Evolutionary conservation across 2,797 vertebrate genomes (phyloP).

Genomic region (Alectoris magna): DNA sequence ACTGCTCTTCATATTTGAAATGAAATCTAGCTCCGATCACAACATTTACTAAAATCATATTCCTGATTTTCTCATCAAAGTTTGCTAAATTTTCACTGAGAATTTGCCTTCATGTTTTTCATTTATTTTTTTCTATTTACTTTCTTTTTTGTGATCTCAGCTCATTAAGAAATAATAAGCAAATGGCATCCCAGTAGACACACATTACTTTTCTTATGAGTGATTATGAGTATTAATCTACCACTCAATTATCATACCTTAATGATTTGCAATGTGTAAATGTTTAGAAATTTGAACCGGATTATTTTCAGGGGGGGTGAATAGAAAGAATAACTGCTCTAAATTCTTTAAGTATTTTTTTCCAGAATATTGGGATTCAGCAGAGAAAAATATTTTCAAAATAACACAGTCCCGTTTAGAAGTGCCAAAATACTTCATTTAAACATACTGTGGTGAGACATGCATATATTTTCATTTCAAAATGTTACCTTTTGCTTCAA

Average conservation of each 20-base stretch:
- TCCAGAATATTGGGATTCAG: neutral
- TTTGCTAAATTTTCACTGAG: neutral
- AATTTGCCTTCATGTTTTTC: neutral
- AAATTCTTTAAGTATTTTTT: neutral
- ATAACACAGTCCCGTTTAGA: neutral
- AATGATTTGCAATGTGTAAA: neutral
- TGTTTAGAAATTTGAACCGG: neutral
- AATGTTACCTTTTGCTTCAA: constrained; percentile 39
- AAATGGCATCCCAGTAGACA: neutral
- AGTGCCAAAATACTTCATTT: constrained; percentile 21
- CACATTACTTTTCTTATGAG: neutral
- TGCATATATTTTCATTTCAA: constrained; percentile 42
- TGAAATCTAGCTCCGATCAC: neutral
- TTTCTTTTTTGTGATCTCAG: neutral
- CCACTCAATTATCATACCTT: neutral
- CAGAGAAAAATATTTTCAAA: constrained; percentile 35
- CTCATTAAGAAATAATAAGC: neutral
- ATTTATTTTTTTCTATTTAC: neutral
- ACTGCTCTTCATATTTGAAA: neutral
- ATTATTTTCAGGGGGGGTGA: neutral
- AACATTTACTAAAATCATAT: neutral
- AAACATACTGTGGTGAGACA: neutral
- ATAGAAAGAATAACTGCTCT: neutral
- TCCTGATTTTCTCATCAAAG: neutral
- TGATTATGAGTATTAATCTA: neutral